Conservation (phyloP, 1,140 invertebrate genomes). For the Meteorus sp. region DNA sequence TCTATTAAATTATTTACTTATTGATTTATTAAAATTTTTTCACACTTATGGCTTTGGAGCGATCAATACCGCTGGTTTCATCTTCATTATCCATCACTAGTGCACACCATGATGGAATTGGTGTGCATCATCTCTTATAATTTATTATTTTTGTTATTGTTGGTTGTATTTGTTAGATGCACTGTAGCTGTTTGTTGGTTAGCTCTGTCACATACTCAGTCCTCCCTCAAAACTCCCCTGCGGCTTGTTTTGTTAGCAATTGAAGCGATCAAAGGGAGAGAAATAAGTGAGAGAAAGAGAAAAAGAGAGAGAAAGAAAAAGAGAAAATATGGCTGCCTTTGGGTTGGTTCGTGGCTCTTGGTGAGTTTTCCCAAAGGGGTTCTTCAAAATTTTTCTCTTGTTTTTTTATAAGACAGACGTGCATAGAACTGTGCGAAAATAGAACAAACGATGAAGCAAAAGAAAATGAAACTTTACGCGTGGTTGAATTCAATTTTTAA, state of each 20-base stretch:
- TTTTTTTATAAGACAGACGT: not conserved
- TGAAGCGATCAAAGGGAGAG: conserved; percentile 56
- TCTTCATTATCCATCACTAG: not conserved
- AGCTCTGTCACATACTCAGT: conserved; percentile 58
- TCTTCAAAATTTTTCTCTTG: conserved; percentile 49
- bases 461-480: not conserved
- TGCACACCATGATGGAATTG: conserved; percentile 38
- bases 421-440: too few species aligned
- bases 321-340: conserved; percentile 57
- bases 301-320: conserved; percentile 44
- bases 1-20: too few species aligned
- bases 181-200: conserved; percentile 61
- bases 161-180: conserved; percentile 61
- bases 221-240: conserved; percentile 51
- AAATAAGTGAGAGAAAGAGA: conserved; percentile 55
- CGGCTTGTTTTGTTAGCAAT: conserved; percentile 59
- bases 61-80: conserved; percentile 12
- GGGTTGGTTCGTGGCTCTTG: conserved; percentile 56
- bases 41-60: conserved; percentile 14
- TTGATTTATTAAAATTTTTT: too few species aligned
- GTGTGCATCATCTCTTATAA: conserved; percentile 49
- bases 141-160: conserved; percentile 57
- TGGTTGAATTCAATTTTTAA: conserved; percentile 8
- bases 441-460: conserved; percentile 3
- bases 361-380: conserved; percentile 58